These are phyloP conservation scores for Theristicus caerulescens DNA, from an alignment of 2,113 vertebrate species.

Conservation along the genomic window DNA sequence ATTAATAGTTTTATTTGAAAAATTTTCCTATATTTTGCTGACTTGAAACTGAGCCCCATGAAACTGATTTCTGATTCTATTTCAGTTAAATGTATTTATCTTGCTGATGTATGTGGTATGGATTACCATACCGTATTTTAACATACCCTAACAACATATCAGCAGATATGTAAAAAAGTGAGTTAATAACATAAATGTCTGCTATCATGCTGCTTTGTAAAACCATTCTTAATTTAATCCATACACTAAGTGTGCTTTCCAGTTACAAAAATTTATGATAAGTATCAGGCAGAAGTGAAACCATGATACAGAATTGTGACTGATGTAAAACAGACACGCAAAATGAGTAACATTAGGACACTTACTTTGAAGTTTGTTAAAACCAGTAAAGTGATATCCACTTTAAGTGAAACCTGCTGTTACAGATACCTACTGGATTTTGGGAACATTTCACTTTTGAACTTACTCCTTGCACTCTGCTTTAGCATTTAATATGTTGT, in stretches of 20 bases:
- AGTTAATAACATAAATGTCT: slow-evolving; percentile 62
- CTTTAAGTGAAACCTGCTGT: slow-evolving; percentile 94
- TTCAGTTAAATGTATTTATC: background rate
- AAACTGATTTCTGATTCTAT: background rate
- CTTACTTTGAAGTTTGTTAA: slow-evolving; percentile 94
- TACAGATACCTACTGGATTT: slow-evolving; percentile 82
- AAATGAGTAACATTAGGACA: slow-evolving; percentile 83
- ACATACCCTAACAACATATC: slow-evolving; percentile 35
- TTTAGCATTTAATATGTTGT: slow-evolving; percentile 23
- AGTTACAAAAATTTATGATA: slow-evolving; percentile 80
- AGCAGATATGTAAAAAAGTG: slow-evolving; percentile 42
- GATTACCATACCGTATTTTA: slow-evolving; percentile 47
- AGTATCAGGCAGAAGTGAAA: slow-evolving; percentile 78
- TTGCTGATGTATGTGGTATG: slow-evolving; percentile 31
- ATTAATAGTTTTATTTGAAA: background rate
- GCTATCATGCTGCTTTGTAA: slow-evolving; percentile 72
- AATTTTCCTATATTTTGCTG: background rate
- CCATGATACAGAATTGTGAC: slow-evolving; percentile 80
- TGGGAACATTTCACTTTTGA: slow-evolving; percentile 64
- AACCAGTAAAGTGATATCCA: slow-evolving; percentile 96
- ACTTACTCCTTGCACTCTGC: slow-evolving; percentile 57
- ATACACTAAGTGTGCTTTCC: slow-evolving; percentile 73
- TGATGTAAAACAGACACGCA: slow-evolving; percentile 89
- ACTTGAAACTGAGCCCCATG: background rate
- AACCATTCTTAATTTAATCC: slow-evolving; percentile 81